Evolutionary conservation across 2,888 invertebrate genomes (phyloP), one percentile per base, ranked within the genome.

Genomic region (Lasioglossum zephyrum): DNA sequence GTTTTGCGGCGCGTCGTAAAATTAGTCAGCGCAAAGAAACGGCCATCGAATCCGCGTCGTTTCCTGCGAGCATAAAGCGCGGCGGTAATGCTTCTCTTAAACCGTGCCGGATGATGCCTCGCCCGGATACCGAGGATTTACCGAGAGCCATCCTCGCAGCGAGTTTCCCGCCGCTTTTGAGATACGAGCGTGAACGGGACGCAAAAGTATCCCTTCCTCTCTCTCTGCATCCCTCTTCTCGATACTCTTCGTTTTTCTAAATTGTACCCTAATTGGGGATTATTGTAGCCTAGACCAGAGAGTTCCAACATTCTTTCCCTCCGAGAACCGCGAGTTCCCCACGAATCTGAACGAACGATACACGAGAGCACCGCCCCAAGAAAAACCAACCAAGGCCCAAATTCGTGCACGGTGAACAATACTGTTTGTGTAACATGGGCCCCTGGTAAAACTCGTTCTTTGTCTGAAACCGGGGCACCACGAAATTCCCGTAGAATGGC

Each of bases 11-110:
- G n/a, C 73, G 73, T 87, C 87, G 86, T 87, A 87, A 87, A 87
- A 87, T 87, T 87, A 87, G 83, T 86, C 86, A 81, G 83, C 82
- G 86, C 83, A 76, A 86, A 78, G 57, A 78, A 74, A 77, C 87
- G 85, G 49, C 75, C 77, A 76, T 81, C 80, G 83, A 81, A 86
- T 83, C 69, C 82, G 81, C 76, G 85, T 69, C 76, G 85, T 85
- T 87, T 81, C 81, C 78, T 47, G 31, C 79, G 66, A 39, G 83
- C 87, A 81, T 87, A 87, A 87, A 87, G 69, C 76, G 47, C 75
- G 73, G 22, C 86, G 81, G 80, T 86, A 86, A 87, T 83, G 87
- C 81, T 83, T 86, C 81, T 86, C 81, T 86, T 83, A 81, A 86
- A 87, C 82, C 79, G 81, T 60, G 79, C 36, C 76, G 41, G 81